These are phyloP conservation scores for Zaprionus camerounensis DNA, from an alignment of 1,140 invertebrate genomes.

Conservation along the genomic window DNA sequence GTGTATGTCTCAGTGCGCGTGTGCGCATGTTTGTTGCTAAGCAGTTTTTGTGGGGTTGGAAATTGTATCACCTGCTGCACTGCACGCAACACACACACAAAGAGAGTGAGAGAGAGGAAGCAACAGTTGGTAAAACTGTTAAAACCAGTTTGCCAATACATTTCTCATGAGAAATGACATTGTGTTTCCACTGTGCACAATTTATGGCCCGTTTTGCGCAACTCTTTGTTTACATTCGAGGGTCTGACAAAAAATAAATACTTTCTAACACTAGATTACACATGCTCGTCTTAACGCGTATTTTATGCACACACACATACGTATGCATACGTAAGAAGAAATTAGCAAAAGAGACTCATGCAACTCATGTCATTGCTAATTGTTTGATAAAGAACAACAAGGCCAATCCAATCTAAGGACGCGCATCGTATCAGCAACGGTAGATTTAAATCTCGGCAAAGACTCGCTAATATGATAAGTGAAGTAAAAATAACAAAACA, in stretches of 20 bases:
- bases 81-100: conserved; percentile 16
- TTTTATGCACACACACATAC: not conserved
- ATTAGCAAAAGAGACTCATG: conserved; percentile 51
- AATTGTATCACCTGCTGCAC: conserved; percentile 26
- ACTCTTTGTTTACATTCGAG: conserved; percentile 42
- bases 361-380: conserved; percentile 50
- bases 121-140: conserved; percentile 28
- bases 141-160: not conserved
- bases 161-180: conserved; percentile 35
- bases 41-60: conserved; percentile 17
- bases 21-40: conserved; percentile 27
- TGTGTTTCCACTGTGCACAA: conserved; percentile 8
- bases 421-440: not conserved
- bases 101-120: not conserved
- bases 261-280: conserved; percentile 7
- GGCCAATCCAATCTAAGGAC: conserved; percentile 31
- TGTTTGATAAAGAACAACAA: conserved; percentile 70
- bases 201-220: conserved; percentile 52
- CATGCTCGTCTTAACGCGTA: not conserved
- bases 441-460: conserved; percentile 48
- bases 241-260: conserved; percentile 5
- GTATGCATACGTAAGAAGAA: conserved; percentile 34
- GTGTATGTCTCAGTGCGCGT: not conserved
- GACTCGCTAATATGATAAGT: conserved; percentile 45
- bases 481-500: conserved; percentile 16